phyloP scores from a whole-genome alignment of 2,797 vertebrate species.

The Macropus fuliginosus region DNA sequence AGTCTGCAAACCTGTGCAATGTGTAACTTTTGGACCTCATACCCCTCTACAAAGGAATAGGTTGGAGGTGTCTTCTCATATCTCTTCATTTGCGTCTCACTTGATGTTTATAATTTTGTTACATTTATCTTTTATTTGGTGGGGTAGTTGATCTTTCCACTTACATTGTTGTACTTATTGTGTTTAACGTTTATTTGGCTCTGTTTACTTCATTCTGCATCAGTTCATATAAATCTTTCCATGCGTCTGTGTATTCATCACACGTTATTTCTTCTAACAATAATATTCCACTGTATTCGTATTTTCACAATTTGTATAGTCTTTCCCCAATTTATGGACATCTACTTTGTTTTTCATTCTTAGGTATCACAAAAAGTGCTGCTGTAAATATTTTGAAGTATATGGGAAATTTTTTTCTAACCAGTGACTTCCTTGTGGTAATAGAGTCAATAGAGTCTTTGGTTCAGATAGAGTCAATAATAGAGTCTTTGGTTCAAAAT shows the following conservation, averaged over 20 bases:
- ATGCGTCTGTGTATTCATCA: not conserved
- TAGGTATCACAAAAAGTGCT: not conserved
- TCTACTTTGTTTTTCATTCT: not conserved
- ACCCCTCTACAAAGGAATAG: not conserved
- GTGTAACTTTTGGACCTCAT: not conserved
- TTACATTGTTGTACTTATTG: not conserved
- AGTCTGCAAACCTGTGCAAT: not conserved
- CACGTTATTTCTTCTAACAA: not conserved
- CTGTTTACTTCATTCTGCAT: not conserved
- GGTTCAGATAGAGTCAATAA: no score
- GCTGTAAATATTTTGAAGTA: not conserved
- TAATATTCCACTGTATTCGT: no score
- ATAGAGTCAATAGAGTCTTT: no score
- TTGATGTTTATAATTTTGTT: not conserved
- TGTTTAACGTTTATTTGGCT: not conserved
- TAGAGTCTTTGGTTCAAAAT: no score
- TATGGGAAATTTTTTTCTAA: not conserved
- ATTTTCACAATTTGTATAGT: not conserved
- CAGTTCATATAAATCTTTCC: not conserved
- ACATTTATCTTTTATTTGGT: not conserved
- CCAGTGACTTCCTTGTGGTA: not conserved
- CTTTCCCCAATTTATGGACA: not conserved
- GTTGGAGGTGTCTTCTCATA: not conserved
- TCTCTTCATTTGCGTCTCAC: not conserved
- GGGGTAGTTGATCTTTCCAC: not conserved